Conservation (phyloP, 2,797 vertebrate species). For the Ptychadena robeensis region DNA sequence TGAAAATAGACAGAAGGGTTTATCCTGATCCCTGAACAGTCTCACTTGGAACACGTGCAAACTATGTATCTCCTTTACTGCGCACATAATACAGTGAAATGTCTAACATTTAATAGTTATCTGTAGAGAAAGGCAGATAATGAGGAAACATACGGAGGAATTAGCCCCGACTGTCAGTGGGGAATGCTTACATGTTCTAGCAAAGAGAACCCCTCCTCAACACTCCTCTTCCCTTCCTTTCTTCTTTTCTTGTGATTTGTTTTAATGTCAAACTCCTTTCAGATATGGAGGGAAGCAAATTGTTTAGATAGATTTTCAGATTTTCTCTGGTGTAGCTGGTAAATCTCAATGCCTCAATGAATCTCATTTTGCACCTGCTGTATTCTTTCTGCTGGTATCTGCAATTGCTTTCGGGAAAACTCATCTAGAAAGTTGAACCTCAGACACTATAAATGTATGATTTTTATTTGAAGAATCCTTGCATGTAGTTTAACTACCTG, state of each 20-base stretch:
- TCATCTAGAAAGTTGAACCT: background rate
- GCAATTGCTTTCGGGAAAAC: background rate
- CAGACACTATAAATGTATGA: background rate
- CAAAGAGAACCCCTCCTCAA: background rate
- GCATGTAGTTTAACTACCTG: no score
- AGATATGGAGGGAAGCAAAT: background rate
- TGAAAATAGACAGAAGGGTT: background rate
- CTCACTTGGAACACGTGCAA: background rate
- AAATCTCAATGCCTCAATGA: background rate
- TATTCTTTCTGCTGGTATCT: background rate
- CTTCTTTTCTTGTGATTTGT: background rate
- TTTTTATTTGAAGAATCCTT: no score
- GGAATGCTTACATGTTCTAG: background rate
- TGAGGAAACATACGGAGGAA: constrained; percentile 1
- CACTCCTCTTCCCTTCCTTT: background rate
- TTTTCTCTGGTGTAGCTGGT: background rate
- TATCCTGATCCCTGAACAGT: background rate
- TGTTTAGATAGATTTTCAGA: background rate
- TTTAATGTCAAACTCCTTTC: background rate
- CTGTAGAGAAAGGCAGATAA: background rate
- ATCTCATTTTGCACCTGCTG: background rate
- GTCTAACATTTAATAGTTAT: constrained; percentile 18
- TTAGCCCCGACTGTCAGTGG: background rate
- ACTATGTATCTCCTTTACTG: background rate
- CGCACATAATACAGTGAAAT: background rate